Evolutionary conservation across 92 coral and sea anemone species (phyloP).

Genomic region (Plumapathes pennacea): DNA sequence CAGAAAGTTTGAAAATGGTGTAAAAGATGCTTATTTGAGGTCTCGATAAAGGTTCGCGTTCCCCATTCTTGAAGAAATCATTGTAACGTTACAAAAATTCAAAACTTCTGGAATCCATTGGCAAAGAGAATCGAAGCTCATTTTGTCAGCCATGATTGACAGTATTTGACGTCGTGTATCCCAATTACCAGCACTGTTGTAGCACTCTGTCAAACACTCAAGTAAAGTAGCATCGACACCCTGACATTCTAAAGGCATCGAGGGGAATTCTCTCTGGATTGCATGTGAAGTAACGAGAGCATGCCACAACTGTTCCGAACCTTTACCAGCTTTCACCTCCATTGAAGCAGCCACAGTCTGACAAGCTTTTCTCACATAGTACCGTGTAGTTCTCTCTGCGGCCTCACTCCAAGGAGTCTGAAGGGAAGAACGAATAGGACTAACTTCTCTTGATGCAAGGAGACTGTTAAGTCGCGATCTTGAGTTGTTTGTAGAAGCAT

Average conservation of each 20-base stretch:
- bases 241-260: too few species aligned
- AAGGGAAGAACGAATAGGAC: conserved; percentile 55
- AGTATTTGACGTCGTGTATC: conserved; percentile 25
- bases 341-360: conserved; percentile 41
- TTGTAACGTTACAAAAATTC: too few species aligned
- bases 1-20: too few species aligned
- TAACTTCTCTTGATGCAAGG: conserved; percentile 50
- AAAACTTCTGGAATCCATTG: conserved; percentile 28
- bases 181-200: conserved; percentile 8
- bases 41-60: too few species aligned
- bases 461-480: conserved; percentile 38
- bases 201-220: conserved; percentile 35
- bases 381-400: conserved; percentile 52
- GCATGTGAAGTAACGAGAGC: conserved; percentile 12
- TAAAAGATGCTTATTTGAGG: too few species aligned
- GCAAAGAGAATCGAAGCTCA: conserved; percentile 12
- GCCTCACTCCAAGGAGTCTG: conserved; percentile 45
- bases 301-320: conserved; percentile 21
- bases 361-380: conserved; percentile 41
- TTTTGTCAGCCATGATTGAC: conserved; percentile 40
- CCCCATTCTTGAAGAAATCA: too few species aligned
- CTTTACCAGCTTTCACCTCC: conserved; percentile 46
- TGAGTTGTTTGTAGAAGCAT: conserved; percentile 5
- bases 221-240: conserved; percentile 39
- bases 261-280: conserved; percentile 22